Evolutionary conservation across 2,113 vertebrate species (phyloP).

Genomic region (Centropristis striata): DNA sequence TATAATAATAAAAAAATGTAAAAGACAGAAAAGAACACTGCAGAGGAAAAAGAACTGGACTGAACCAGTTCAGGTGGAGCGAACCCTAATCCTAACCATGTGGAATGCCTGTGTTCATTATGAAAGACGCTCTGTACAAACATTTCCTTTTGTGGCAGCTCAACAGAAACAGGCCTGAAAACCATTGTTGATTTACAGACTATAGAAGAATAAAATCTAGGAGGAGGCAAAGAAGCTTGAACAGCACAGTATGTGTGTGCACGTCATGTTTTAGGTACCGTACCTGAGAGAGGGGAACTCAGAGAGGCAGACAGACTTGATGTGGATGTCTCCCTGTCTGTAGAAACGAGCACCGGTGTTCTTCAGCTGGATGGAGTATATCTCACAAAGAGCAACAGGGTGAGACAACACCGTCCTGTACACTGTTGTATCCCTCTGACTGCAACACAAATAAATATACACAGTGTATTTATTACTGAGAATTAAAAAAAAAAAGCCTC

Average conservation of each 20-base stretch:
- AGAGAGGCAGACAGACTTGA: slow-evolving; percentile 82
- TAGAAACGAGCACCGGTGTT: slow-evolving; percentile 81
- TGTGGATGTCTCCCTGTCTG: slow-evolving; percentile 79
- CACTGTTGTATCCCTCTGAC: slow-evolving; percentile 57
- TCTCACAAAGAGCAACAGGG: slow-evolving; percentile 73
- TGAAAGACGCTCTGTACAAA: too few species aligned
- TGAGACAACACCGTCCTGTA: slow-evolving; percentile 77
- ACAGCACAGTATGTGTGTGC: slow-evolving; percentile 2
- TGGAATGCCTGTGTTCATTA: too few species aligned
- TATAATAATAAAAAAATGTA: too few species aligned
- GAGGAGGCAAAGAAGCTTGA: neutral
- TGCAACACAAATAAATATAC: slow-evolving; percentile 58
- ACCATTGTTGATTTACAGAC: neutral
- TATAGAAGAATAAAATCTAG: neutral
- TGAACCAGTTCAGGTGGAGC: too few species aligned
- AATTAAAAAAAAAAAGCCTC: too few species aligned
- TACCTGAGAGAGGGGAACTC: slow-evolving; percentile 75
- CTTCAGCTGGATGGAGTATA: slow-evolving; percentile 77
- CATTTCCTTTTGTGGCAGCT: slow-evolving; percentile 3
- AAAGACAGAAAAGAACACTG: neutral
- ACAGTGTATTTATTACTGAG: neutral
- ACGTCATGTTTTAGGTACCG: neutral
- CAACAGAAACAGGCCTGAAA: slow-evolving; percentile 18
- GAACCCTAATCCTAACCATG: too few species aligned
- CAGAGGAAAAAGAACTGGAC: neutral